Conservation (phyloP, 2,797 vertebrate species). For the Lophotriccus pileatus region DNA sequence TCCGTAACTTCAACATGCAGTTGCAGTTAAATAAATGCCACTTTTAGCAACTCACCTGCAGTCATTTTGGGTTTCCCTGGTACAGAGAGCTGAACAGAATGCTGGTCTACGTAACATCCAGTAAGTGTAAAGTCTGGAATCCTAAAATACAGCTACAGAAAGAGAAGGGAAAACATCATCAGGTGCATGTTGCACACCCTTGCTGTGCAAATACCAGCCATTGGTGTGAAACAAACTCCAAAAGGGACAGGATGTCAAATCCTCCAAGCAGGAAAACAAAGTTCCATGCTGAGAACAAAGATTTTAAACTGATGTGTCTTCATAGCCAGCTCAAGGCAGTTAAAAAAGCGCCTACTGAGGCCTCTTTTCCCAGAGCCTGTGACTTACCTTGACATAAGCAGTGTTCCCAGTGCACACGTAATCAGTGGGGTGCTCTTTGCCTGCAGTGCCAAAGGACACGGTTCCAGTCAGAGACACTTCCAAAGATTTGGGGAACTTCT, state of each 20-base stretch:
- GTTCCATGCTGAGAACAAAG: not conserved
- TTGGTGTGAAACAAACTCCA: not conserved
- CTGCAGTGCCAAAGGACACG: slow-evolving; percentile 77
- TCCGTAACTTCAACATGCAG: not conserved
- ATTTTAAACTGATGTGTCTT: not conserved
- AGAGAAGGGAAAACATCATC: not conserved
- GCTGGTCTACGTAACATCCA: slow-evolving; percentile 91
- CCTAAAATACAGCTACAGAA: slow-evolving; percentile 87
- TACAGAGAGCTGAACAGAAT: slow-evolving; percentile 92
- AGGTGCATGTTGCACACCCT: not conserved
- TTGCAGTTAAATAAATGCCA: not conserved
- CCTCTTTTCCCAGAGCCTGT: not conserved
- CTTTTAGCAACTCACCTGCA: slow-evolving; percentile 80
- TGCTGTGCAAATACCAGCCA: not conserved
- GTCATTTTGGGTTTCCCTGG: slow-evolving; percentile 87
- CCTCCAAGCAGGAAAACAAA: not conserved
- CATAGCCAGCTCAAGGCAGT: not conserved
- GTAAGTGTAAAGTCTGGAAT: slow-evolving; percentile 91
- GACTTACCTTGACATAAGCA: slow-evolving; percentile 89
- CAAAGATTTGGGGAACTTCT: slow-evolving; percentile 91
- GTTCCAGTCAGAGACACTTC: slow-evolving; percentile 88
- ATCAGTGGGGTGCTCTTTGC: slow-evolving; percentile 78
- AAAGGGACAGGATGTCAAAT: not conserved
- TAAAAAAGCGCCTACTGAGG: not conserved
- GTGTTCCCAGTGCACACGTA: slow-evolving; percentile 86